phyloP scores from a whole-genome alignment of 1,140 invertebrate genomes.

The Monochamus saltuarius region DNA sequence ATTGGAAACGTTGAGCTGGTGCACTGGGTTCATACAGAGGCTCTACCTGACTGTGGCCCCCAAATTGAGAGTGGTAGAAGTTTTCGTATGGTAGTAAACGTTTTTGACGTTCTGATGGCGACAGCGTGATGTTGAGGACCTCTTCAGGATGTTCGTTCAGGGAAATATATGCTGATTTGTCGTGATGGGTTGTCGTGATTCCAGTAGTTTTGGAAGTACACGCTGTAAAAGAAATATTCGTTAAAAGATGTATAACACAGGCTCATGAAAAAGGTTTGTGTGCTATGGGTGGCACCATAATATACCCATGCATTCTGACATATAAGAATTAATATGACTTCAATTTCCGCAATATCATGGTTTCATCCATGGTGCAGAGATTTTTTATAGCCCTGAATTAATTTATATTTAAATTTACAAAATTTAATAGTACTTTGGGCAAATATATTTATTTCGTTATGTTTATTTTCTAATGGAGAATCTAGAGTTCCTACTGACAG shows the following conservation, averaged over 20 bases:
- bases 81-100: constrained; percentile 79
- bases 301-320: too few species aligned
- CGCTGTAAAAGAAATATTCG: constrained; percentile 7
- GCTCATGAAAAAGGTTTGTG: too few species aligned
- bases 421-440: too few species aligned
- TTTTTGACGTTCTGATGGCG: constrained; percentile 61
- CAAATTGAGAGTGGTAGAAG: constrained; percentile 63
- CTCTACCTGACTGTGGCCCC: constrained; percentile 2
- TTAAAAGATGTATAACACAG: not conserved
- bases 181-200: constrained; percentile 46
- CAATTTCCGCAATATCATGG: too few species aligned
- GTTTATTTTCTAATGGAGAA: too few species aligned
- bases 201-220: not conserved
- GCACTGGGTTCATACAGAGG: not conserved
- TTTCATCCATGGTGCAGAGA: too few species aligned
- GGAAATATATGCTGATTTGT: constrained; percentile 39
- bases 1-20: not conserved
- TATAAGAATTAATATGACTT: too few species aligned
- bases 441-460: too few species aligned
- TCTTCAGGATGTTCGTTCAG: constrained; percentile 19
- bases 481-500: too few species aligned
- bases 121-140: constrained; percentile 26
- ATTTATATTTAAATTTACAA: too few species aligned
- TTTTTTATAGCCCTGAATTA: too few species aligned
- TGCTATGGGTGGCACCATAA: too few species aligned